Evolutionary conservation across 2,888 invertebrate species (phyloP), one percentile per base, ranked within the genome.

Genomic region (Melanophora roralis): DNA sequence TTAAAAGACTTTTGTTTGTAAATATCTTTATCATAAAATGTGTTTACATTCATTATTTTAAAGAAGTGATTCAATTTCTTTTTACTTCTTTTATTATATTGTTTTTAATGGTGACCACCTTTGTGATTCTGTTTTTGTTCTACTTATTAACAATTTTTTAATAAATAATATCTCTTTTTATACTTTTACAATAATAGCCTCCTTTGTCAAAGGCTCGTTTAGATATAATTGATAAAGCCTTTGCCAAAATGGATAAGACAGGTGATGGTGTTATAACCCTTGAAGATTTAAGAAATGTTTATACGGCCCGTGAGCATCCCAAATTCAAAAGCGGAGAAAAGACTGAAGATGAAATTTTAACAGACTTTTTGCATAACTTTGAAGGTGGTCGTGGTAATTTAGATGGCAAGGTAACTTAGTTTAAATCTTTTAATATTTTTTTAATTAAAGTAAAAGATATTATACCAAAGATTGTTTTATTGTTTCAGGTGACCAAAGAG

Each of bases 321-420:
- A 93, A 95, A 90, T 94, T 95, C 88, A 93, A 95, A 87, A 96
- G 96, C 84, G 98, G 98, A 0, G 97, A 98, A 89, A 95, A 95
- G 88, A 93, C 94, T 3, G 96, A 96, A 85, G 97, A 98, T 67
- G 92, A 93, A 83, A 94, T 97, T 81, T 90, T 98, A 86, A 93
- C 92, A 72, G 93, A 94, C 87, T 98, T 98, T 89, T 92, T 98
- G 47, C 93, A 92, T 19, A 95, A 95, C 88, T 98, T 98, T 87
- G 97, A 98, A 89, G 92, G 93, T 38, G 94, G 93, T 8, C 88
- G 88, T 21, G 89, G 89, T 11, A 88, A 92, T 23, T 91, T 91
- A 16, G 96, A 97, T 90, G 97, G 96, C 86, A 93, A 92, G 90
- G 97, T 97, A 89, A 51, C 4, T 27, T 27, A n/a, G n/a, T n/a